These are phyloP conservation scores for Euura saliciscinereae DNA, from an alignment of 1,140 invertebrate species.

Conservation along the genomic window DNA sequence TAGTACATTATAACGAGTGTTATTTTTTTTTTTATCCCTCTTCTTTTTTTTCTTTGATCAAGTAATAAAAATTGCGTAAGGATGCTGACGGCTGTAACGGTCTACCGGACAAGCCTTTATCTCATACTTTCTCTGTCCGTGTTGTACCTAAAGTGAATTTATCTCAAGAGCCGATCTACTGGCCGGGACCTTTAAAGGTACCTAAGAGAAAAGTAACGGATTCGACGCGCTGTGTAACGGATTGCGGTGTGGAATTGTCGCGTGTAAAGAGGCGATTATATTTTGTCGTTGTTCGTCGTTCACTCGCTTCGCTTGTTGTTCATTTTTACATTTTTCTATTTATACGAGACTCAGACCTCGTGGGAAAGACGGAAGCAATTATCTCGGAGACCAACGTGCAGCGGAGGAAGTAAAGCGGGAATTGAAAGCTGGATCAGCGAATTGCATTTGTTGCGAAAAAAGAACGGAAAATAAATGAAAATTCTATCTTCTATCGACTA, in stretches of 20 bases:
- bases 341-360: slow-evolving; percentile 24
- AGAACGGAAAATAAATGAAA: too few species aligned
- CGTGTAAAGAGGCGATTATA: background rate
- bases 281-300: background rate
- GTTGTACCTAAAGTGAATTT: too few species aligned
- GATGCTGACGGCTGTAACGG: too few species aligned
- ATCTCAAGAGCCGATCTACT: too few species aligned
- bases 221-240: background rate
- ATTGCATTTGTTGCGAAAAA: too few species aligned
- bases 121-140: too few species aligned
- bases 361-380: slow-evolving; percentile 40
- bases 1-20: background rate
- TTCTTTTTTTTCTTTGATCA: background rate
- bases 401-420: background rate
- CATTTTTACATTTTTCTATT: background rate
- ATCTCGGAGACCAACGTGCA: background rate
- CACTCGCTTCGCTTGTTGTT: slow-evolving; percentile 32
- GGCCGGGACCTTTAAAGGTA: background rate
- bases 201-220: background rate
- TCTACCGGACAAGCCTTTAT: too few species aligned
- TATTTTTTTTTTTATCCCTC: background rate
- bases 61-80: too few species aligned
- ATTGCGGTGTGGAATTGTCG: background rate
- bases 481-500: too few species aligned
- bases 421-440: too few species aligned